Evolutionary conservation across 2,113 vertebrate species (phyloP).

Genomic region (Brevimyrus niger): DNA sequence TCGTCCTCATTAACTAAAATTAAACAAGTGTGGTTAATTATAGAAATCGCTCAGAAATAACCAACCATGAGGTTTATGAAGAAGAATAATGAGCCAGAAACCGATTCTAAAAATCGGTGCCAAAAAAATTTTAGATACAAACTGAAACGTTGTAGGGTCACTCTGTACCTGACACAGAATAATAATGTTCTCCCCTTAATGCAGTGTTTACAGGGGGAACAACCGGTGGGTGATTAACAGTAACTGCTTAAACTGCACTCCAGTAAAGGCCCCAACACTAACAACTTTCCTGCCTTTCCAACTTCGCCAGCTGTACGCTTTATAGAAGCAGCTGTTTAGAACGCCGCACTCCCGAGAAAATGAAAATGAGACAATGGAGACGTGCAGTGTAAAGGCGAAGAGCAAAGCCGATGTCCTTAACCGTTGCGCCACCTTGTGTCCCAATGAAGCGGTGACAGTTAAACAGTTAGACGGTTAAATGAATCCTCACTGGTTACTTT

Average conservation of each 20-base stretch:
- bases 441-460: background rate
- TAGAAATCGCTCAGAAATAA: background rate
- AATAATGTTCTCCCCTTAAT: background rate
- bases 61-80: background rate
- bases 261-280: background rate
- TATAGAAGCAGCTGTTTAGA: background rate
- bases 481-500: background rate
- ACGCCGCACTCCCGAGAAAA: background rate
- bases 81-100: background rate
- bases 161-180: background rate
- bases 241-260: background rate
- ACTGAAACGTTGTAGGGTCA: too few species aligned
- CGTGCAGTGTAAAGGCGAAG: background rate
- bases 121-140: background rate
- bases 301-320: background rate
- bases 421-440: background rate
- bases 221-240: background rate
- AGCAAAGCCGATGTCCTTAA: background rate
- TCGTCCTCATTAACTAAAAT: slow-evolving; percentile 9
- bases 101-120: background rate
- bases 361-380: background rate
- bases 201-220: background rate
- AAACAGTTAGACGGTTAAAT: background rate
- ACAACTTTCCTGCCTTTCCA: background rate
- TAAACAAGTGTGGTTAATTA: slow-evolving; percentile 9